phyloP scores from a whole-genome alignment of 2,113 vertebrate species.

The Sitta europaea region DNA sequence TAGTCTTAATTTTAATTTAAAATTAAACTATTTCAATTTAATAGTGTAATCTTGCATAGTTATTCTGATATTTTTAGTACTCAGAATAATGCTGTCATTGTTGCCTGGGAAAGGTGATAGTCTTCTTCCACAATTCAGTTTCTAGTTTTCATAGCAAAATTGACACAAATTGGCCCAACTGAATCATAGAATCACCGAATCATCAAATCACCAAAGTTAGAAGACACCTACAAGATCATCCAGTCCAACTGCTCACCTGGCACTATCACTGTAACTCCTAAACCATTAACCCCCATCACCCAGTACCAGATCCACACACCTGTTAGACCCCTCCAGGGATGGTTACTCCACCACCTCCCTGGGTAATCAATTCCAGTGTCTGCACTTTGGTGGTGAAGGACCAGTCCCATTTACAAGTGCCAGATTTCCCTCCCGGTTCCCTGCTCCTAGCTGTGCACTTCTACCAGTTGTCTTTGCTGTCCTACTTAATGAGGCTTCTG shows the following conservation, averaged over 20 bases:
- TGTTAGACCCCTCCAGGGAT: neutral
- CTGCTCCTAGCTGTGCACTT: neutral
- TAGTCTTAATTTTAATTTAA: neutral
- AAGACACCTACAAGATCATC: neutral
- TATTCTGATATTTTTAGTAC: neutral
- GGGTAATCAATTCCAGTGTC: neutral
- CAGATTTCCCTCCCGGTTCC: neutral
- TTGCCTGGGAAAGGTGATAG: neutral
- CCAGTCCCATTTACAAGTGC: neutral
- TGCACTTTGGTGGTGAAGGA: neutral
- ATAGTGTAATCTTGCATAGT: neutral
- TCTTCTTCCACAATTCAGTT: neutral
- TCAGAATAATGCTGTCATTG: neutral
- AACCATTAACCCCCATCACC: neutral
- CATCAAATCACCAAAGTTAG: accelerated
- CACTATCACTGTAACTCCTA: neutral
- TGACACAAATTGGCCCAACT: neutral
- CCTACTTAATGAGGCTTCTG: neutral
- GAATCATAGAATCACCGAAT: neutral
- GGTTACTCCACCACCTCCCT: neutral
- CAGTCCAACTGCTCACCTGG: neutral
- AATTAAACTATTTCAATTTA: neutral
- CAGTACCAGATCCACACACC: neutral
- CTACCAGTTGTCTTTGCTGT: neutral
- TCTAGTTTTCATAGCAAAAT: neutral